phyloP scores from a whole-genome alignment of 2,888 invertebrate genomes.

The Thumatha senex region DNA sequence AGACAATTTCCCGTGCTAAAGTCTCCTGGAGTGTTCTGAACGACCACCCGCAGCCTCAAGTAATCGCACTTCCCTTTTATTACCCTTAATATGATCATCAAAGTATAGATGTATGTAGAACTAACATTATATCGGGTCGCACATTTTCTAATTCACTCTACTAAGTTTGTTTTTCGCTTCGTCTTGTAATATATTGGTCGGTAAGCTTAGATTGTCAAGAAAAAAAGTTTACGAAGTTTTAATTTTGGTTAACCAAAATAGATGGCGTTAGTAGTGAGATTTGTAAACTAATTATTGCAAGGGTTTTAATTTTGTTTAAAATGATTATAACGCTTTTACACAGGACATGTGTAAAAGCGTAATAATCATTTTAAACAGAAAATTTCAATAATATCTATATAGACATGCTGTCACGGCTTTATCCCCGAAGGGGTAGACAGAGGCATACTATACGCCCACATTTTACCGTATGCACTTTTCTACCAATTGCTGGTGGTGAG shows the following conservation, averaged over 20 bases:
- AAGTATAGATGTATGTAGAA: conserved; percentile 41
- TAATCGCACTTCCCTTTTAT: conserved; percentile 65
- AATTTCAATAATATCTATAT: no score
- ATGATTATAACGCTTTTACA: no score
- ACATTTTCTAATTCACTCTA: conserved; percentile 44
- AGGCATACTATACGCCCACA: no score
- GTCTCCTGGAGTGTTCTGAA: conserved; percentile 52
- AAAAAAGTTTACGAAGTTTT: conserved; percentile 17
- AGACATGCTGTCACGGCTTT: no score
- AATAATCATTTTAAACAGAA: no score
- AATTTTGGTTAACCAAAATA: conserved; percentile 20
- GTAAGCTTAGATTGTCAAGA: conserved; percentile 24
- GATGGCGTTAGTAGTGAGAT: conserved; percentile 37
- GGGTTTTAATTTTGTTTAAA: no score
- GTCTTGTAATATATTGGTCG: conserved; percentile 36
- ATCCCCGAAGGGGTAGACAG: no score
- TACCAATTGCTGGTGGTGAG: no score
- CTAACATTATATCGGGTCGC: conserved; percentile 35
- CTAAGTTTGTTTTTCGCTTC: conserved; percentile 36
- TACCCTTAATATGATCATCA: conserved; percentile 55
- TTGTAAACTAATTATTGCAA: no score
- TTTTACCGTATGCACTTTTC: no score
- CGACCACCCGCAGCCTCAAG: conserved; percentile 54
- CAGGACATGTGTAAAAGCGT: no score
- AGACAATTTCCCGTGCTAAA: conserved; percentile 57